These are phyloP conservation scores for Hypotaenidia philippensis DNA, from an alignment of 2,797 vertebrate species.

Conservation along the genomic window DNA sequence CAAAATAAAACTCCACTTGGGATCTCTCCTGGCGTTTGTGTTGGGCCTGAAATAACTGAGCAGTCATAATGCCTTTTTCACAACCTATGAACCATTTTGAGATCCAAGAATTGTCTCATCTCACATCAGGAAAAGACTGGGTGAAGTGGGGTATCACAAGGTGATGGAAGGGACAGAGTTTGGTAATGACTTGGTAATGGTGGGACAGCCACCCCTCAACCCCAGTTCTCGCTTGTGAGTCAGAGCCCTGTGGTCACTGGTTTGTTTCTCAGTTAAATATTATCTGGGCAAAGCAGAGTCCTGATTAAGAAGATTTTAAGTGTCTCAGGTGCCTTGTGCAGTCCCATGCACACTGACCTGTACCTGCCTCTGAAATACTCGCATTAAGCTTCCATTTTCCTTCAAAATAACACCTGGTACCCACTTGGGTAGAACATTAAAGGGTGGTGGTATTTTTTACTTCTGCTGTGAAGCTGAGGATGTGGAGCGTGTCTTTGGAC, in stretches of 20 bases:
- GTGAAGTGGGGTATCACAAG: neutral
- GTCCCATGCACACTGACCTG: neutral
- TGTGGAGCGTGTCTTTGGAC: neutral
- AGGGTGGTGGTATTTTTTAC: neutral
- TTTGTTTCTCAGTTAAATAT: neutral
- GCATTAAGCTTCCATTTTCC: neutral
- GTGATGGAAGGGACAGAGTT: neutral
- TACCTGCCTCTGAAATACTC: neutral
- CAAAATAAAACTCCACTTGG: neutral
- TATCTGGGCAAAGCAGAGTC: neutral
- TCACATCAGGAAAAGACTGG: neutral
- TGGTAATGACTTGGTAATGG: neutral
- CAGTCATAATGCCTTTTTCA: neutral
- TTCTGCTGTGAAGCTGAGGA: neutral
- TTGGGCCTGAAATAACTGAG: neutral
- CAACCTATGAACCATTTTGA: rapidly evolving
- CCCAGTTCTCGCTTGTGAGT: neutral
- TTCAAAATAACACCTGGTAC: neutral
- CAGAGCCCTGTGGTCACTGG: neutral
- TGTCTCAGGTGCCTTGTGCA: neutral
- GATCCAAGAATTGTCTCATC: neutral
- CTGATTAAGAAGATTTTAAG: neutral
- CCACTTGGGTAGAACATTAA: neutral
- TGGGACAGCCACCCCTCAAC: rapidly evolving
- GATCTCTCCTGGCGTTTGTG: neutral